Percentiles rank a stretch among this genome's conserved stretches.
Evolutionary conservation across 2,888 invertebrate genomes (phyloP).

Genomic region (Eilema caniola): DNA sequence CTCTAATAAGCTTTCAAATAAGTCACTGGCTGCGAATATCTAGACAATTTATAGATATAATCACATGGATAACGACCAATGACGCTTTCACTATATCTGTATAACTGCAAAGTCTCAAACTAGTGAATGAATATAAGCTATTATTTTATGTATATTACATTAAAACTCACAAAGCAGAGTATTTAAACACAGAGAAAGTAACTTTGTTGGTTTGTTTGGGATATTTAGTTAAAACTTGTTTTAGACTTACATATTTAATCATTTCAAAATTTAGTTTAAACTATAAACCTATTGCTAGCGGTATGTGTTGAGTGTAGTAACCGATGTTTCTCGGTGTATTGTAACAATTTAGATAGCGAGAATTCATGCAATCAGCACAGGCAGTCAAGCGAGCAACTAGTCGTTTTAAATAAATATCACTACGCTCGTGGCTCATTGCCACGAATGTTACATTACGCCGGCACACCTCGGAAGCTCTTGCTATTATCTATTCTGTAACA

Average conservation of each 20-base stretch:
- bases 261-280: background rate
- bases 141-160: background rate
- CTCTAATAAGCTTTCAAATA: slow-evolving; percentile 2
- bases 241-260: background rate
- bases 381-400: too few species aligned
- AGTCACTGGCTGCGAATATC: background rate
- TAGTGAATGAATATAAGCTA: background rate
- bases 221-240: background rate
- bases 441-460: too few species aligned
- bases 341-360: too few species aligned
- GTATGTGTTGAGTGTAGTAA: too few species aligned
- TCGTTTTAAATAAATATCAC: too few species aligned
- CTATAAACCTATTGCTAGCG: background rate
- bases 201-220: slow-evolving; percentile 2
- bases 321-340: too few species aligned
- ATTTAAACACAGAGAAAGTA: background rate
- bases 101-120: background rate
- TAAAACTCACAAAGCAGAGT: background rate
- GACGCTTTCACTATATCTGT: background rate
- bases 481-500: too few species aligned
- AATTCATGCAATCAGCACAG: too few species aligned
- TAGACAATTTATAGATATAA: background rate
- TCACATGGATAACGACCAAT: background rate
- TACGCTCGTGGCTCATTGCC: too few species aligned
- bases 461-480: too few species aligned